Evolutionary conservation across 2,888 invertebrate species (phyloP), one percentile per base, ranked within the genome.

Genomic region (Apamea anceps): DNA sequence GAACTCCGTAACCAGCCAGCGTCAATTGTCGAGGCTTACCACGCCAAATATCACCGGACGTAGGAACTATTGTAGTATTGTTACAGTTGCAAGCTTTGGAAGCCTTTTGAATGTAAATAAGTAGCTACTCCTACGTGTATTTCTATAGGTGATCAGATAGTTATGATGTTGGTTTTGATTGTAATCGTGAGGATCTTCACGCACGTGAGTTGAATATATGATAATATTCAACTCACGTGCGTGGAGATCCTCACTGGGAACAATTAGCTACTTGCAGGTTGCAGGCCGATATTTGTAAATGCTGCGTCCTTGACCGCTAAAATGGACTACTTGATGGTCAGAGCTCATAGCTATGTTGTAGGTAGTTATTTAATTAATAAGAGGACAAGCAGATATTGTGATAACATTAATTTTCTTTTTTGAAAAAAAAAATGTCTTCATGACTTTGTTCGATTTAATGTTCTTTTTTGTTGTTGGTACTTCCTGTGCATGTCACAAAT

Each of bases 301-400:
- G 57, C 4, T 57, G 12, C 1, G n/a, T 54, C 81, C 87, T 68
- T 85, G 85, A 75, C 81, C 79, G 68, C 68, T 72, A 70, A 72
- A 74, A 62, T 12, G 66, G 42, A 63, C 13, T 37, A 7, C 8
- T 57, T 81, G 62, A 72, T 57, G 82, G 70, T 65, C 82, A 63
- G 18, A 68, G 2, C 6, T n/a, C 28, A 28, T 54, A 13, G 12
- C 18, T 45, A 37, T 18, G 3, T 54, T 32, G 1, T 48, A 28
- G 45, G 1, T 57, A 57, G 25, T 25, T 48, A 25, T 18, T 42
- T 81, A 57, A 28, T 65, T 54, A n/a, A 82, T 57, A 7, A 82
- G 18, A 37, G 2, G 32, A 15, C 28, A 32, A 12, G 12, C 28
- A 18, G 12, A 54, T 21, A 54, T 54, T 25, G 48, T 48, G 25